Conservation (phyloP, 2,797 vertebrate genomes). For the Sebastes hopkinsi region DNA sequence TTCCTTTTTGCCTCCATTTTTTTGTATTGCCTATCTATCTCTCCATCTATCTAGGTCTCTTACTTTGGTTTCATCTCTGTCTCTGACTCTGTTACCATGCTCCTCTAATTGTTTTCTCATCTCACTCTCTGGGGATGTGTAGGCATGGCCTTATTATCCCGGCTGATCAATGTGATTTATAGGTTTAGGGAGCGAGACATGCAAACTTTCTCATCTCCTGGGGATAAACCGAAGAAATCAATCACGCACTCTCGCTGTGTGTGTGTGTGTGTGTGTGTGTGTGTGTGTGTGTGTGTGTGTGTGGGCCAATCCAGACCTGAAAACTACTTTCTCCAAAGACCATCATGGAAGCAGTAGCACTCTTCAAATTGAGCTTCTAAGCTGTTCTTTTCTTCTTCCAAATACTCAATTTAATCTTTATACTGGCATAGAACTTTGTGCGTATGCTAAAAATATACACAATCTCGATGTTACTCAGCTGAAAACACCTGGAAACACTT, state of each 20-base stretch:
- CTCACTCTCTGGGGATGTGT: slow-evolving; percentile 54
- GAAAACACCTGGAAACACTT: background rate
- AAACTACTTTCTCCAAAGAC: slow-evolving; percentile 46
- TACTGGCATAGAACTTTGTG: background rate
- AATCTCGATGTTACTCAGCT: background rate
- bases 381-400: background rate
- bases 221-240: slow-evolving; percentile 67
- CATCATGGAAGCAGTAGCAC: slow-evolving; percentile 4
- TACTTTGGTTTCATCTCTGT: slow-evolving; percentile 2
- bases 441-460: slow-evolving; percentile 3
- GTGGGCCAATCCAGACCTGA: slow-evolving; percentile 42
- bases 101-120: slow-evolving; percentile 68
- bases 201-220: slow-evolving; percentile 70
- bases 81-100: slow-evolving; percentile 20
- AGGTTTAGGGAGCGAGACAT: slow-evolving; percentile 65
- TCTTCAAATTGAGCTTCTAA: slow-evolving; percentile 16
- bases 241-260: slow-evolving; percentile 35
- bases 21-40: background rate
- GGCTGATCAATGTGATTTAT: slow-evolving; percentile 74
- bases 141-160: slow-evolving; percentile 64
- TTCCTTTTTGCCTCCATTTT: background rate
- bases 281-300: slow-evolving; percentile 23
- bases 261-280: background rate
- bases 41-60: slow-evolving; percentile 38
- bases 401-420: slow-evolving; percentile 10